Conservation (phyloP, 1,140 invertebrate genomes). For the Orius insidiosus region DNA sequence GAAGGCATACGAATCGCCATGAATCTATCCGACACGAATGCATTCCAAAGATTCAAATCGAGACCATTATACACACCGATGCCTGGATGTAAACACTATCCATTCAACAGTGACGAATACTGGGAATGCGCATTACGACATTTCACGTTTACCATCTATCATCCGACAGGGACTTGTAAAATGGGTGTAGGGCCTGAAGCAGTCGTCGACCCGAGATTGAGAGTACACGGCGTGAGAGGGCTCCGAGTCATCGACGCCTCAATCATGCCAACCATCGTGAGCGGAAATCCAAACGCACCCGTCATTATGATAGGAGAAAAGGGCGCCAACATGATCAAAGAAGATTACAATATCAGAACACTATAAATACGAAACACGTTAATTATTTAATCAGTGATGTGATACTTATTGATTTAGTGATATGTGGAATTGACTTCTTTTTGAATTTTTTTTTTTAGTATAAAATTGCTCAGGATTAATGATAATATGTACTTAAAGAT, state of each 20-base stretch:
- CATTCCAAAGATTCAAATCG: slow-evolving; percentile 64
- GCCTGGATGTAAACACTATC: slow-evolving; percentile 50
- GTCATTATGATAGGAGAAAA: slow-evolving; percentile 67
- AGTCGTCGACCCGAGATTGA: slow-evolving; percentile 61
- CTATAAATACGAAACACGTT: background rate
- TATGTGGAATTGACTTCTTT: no score
- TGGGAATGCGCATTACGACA: slow-evolving; percentile 69
- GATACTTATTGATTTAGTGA: no score
- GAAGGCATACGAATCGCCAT: slow-evolving; percentile 71
- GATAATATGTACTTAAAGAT: no score
- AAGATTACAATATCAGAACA: slow-evolving; percentile 28
- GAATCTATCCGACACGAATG: slow-evolving; percentile 54
- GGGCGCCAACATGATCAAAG: slow-evolving; percentile 60
- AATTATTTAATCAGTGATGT: no score
- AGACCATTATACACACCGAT: slow-evolving; percentile 56
- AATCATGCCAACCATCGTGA: slow-evolving; percentile 64
- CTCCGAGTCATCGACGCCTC: slow-evolving; percentile 58
- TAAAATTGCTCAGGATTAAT: no score
- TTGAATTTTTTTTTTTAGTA: no score
- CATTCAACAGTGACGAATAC: slow-evolving; percentile 57
- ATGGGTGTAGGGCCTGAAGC: slow-evolving; percentile 63
- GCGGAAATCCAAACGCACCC: slow-evolving; percentile 62
- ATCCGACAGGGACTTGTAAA: slow-evolving; percentile 67
- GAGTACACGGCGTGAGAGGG: slow-evolving; percentile 52
- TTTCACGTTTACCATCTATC: slow-evolving; percentile 72